Evolutionary conservation across 2,113 vertebrate genomes (phyloP), one percentile per base, ranked within the genome.

Genomic region (Scortum barcoo): DNA sequence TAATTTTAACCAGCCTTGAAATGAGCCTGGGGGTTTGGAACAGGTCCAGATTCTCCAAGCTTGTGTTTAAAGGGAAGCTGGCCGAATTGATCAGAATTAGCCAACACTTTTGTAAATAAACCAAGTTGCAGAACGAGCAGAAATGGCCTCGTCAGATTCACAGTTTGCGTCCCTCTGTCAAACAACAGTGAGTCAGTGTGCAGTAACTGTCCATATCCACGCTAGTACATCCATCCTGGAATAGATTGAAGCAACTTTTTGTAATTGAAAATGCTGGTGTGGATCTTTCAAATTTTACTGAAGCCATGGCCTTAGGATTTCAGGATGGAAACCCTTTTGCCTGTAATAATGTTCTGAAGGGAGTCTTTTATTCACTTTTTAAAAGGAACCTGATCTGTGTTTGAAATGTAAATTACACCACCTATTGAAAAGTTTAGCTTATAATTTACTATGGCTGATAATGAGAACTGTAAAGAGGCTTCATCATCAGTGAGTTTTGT

Each of bases 361-460:
- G 5, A 5, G 19, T 42, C 62, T 24, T 66, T 26, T n/a, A 48
- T 42, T 8, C 9, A 28, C 50, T 40, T 48, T 53, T 48, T 14
- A 33, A 66, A 66, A 72, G 11, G 57, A 65, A 42, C 2, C 12
- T 38, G n/a, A 28, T 50, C 53, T 71, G 80, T 13, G 19, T 33
- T 84, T 14, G 46, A 84, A 54, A 16, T 33, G 9, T 48, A 57
- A 30, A 19, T 61, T 20, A 77, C 30, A 62, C 51, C 58, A 53
- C 26, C 0, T 58, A 3, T 11, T 48, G 19, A 33, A 20, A 22
- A 42, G 4, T 9, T 70, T 70, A 22, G 24, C 24, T 12, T 56
- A 22, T 70, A n/a, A 44, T 63, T 40, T 11, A 63, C 30, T 61
- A 51, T 63, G 50, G n/a, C 28, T 51, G 33, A 19, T 36, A 58